Evolutionary conservation across 2,797 vertebrate genomes (phyloP), one percentile per base, ranked within the genome.

Genomic region (Orientallactaga sibirica): DNA sequence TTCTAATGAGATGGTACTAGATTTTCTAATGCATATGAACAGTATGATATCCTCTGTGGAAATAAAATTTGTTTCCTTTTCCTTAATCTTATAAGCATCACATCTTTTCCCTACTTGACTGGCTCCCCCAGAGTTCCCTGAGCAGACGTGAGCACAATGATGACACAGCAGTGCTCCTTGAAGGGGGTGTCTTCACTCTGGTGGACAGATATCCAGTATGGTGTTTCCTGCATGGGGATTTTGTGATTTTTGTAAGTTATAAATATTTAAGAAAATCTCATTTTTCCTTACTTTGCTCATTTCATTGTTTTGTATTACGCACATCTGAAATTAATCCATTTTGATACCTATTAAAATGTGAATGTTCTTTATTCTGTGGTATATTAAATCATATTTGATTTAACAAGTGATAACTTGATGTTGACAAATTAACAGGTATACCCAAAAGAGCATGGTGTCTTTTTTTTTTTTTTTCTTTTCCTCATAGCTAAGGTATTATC

Each of bases 381-480:
- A 3, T 48, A 1, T 24, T 5, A 90, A 78, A 68, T 83, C 77
- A n/a, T 29, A 81, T 55, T 86, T 80, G 41, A 76, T 55, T 90
- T 86, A 70, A 58, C 24, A n/a, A 87, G 87, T 11, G 24, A 22
- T 68, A 83, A 78, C 87, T 83, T n/a, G 73, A 66, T 91, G 33
- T 88, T 48, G 66, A 25, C 2, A 84, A 88, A 48, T 79, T 48
- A 91, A 2, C 7, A 61, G 16, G 9, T 29, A 73, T 64, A 48
- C 3, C 2, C 24, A 43, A 58, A 29, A 33, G 55, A 16, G 16
- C 15, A 58, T 58, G 15, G 52, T 52, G 52, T 37, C 33, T 37
- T 37, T 37, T 37, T 10, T 48, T 48, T 48, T 48, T 48, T 48
- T 48, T 48, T 48, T n/a, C n/a, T n/a, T 55, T 55, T 55, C 15